Percentiles rank a stretch among this genome's conserved stretches.
Conservation (phyloP, 2,797 vertebrate species). For the Chaetophractus vellerosus region DNA sequence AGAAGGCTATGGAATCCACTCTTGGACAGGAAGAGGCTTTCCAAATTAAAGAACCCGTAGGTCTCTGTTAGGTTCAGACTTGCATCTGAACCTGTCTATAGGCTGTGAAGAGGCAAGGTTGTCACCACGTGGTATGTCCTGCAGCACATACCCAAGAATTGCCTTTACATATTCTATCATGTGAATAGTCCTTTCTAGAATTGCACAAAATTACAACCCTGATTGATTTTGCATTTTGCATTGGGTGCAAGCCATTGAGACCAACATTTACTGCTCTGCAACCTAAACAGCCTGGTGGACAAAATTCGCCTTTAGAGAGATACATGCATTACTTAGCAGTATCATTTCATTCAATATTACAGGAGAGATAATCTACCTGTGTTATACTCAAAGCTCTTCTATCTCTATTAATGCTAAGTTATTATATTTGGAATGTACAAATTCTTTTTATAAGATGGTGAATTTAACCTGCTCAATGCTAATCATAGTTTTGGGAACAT, state of each 20-base stretch:
- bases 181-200: not conserved
- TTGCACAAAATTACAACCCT: not conserved
- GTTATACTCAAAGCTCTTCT: conserved; percentile 77
- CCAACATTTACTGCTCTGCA: not conserved
- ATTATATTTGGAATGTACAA: conserved; percentile 88
- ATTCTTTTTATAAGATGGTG: conserved; percentile 87
- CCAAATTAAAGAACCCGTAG: not conserved
- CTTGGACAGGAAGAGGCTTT: not conserved
- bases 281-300: not conserved
- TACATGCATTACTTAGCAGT: not conserved
- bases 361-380: conserved; percentile 81
- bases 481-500: conserved; percentile 89
- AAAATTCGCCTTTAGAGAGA: conserved; percentile 41
- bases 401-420: conserved; percentile 84
- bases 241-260: not conserved
- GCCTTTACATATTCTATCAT: too few species aligned
- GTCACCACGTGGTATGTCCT: not conserved
- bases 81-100: not conserved
- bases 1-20: not conserved
- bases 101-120: not conserved
- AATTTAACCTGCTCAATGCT: conserved; percentile 89
- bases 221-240: not conserved
- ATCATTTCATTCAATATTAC: conserved; percentile 51
- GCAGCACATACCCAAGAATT: not conserved
- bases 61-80: not conserved